phyloP scores from a whole-genome alignment of 1,140 invertebrate genomes.

The Diplogasteroides magnus region DNA sequence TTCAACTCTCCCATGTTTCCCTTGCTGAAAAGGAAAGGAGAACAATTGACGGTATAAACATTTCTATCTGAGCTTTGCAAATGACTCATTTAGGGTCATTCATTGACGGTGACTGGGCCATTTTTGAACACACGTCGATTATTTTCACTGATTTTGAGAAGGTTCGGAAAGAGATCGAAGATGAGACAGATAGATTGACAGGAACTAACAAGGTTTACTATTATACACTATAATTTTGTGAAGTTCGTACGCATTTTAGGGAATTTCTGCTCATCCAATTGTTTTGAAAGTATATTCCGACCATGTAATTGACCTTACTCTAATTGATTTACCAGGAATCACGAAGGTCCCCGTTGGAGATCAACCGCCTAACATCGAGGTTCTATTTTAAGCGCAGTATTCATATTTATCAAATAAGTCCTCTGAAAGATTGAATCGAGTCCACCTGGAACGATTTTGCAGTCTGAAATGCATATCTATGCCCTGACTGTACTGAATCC shows the following conservation, averaged over 20 bases:
- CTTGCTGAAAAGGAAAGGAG: constrained; percentile 57
- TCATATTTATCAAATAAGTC: too few relatives aligned
- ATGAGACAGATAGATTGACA: constrained; percentile 82
- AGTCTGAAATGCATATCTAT: too few relatives aligned
- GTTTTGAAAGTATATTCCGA: constrained; percentile 89
- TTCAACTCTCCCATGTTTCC: constrained; percentile 86
- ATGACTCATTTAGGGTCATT: constrained; percentile 65
- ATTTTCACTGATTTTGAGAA: constrained; percentile 86
- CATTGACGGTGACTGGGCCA: constrained; percentile 86
- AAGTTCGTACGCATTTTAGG: constrained; percentile 57
- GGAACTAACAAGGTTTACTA: constrained; percentile 59
- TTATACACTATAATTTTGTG: constrained; percentile 1
- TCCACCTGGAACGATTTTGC: too few relatives aligned
- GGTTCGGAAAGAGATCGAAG: constrained; percentile 83
- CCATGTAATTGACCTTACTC: constrained; percentile 86
- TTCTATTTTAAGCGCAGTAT: constrained; percentile 11
- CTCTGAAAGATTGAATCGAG: too few relatives aligned
- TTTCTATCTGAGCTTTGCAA: constrained; percentile 8
- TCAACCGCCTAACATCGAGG: constrained; percentile 64
- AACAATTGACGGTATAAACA: constrained; percentile 9
- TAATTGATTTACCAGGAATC: constrained; percentile 95
- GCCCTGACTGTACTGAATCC: too few relatives aligned
- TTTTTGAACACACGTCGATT: constrained; percentile 84
- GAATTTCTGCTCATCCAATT: constrained; percentile 90
- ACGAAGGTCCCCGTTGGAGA: constrained; percentile 77